phyloP scores from a whole-genome alignment of 2,888 invertebrate species.

The Abrostola triplasia region DNA sequence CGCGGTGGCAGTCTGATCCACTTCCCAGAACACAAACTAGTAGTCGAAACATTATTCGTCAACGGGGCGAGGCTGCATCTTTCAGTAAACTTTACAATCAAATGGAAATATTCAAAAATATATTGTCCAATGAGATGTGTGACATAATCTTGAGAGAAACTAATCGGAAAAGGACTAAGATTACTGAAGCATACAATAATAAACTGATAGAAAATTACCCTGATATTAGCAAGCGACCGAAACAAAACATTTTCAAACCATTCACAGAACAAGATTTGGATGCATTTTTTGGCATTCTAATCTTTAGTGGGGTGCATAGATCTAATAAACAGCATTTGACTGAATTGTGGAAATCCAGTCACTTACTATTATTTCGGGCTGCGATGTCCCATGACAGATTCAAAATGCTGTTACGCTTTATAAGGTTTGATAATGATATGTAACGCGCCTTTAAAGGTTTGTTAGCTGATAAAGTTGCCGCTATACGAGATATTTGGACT shows the following conservation, averaged over 20 bases:
- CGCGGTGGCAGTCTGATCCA: slow-evolving; percentile 6
- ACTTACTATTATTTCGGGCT: slow-evolving; percentile 24
- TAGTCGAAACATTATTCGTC: not conserved
- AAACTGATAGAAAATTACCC: slow-evolving; percentile 19
- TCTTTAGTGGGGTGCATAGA: slow-evolving; percentile 15
- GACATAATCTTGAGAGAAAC: slow-evolving; percentile 27
- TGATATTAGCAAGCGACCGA: slow-evolving; percentile 10
- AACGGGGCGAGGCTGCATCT: slow-evolving; percentile 13
- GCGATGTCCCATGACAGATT: slow-evolving; percentile 26
- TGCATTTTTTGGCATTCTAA: slow-evolving; percentile 30
- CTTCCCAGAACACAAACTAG: not conserved
- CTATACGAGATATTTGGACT: slow-evolving; percentile 52
- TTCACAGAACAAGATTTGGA: slow-evolving; percentile 36
- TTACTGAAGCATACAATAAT: slow-evolving; percentile 32
- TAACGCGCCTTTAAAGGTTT: slow-evolving; percentile 7
- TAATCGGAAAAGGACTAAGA: slow-evolving; percentile 24
- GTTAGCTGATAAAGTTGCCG: slow-evolving; percentile 46
- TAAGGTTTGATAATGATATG: not conserved
- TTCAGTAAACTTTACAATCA: slow-evolving; percentile 24
- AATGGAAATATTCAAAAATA: slow-evolving; percentile 38
- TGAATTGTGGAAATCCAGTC: slow-evolving; percentile 27
- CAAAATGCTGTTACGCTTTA: slow-evolving; percentile 12
- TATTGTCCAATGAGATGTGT: slow-evolving; percentile 30
- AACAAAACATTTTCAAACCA: slow-evolving; percentile 29
- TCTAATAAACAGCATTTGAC: slow-evolving; percentile 24